Conservation (phyloP, 2,113 vertebrate genomes). For the Arizona elegans region DNA sequence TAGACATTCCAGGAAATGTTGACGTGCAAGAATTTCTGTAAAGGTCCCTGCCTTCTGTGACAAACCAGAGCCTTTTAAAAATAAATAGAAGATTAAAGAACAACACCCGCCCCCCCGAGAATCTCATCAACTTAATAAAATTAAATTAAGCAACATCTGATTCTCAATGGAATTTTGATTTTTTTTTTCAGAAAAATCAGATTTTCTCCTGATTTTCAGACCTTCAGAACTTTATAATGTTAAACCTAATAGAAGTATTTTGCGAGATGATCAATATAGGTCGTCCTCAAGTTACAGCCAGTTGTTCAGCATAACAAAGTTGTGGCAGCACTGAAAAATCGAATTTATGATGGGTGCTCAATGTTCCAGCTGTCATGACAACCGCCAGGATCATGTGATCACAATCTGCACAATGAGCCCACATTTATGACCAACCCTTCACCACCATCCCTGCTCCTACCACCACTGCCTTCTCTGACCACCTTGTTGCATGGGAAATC, state of each 20-base stretch:
- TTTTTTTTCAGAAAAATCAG: not conserved
- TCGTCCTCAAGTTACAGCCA: not conserved
- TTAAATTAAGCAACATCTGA: not conserved
- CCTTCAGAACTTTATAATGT: not conserved
- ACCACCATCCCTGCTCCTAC: not conserved
- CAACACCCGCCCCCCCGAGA: accelerated
- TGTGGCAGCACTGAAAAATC: not conserved
- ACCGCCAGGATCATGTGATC: not conserved
- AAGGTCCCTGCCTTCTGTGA: not conserved
- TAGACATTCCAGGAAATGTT: not conserved
- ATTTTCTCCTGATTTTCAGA: not conserved
- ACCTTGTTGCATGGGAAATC: not conserved
- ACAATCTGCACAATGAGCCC: not conserved
- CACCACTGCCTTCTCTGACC: not conserved
- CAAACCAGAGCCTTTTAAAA: not conserved
- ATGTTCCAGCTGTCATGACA: not conserved
- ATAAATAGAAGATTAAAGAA: not conserved
- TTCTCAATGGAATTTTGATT: not conserved
- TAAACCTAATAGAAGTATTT: not conserved
- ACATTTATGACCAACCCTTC: not conserved
- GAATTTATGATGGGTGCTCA: not conserved
- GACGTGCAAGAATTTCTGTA: not conserved
- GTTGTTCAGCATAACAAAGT: not conserved
- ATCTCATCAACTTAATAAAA: not conserved
- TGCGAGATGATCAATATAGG: not conserved